Base-by-base conservation (phyloP, 53 echinoderm and acorn worm genomes). In the Pentamera pediparva region DNA sequence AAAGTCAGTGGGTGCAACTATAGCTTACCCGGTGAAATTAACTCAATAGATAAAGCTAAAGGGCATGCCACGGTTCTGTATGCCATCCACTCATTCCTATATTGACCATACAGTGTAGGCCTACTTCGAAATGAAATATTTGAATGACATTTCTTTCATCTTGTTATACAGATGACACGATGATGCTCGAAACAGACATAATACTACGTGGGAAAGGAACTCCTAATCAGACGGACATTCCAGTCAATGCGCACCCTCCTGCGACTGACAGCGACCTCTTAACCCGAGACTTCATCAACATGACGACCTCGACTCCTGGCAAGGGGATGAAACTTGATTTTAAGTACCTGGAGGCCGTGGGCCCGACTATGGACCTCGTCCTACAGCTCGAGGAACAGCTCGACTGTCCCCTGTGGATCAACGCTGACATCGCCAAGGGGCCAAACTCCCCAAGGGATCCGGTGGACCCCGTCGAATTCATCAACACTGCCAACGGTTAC, bases 291-390 rank as follows among this genome's bases (percentile, higher is more conserved):
- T 89, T 84, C 62, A 50, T 89, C 6, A 70, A 81, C 37, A 43
- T 37, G 20, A 67, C 79, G 1, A 82, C 75, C 5, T 32, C 54
- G 26, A 39, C 82, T 31, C 32, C 82, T 5, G 69, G 85, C 28
- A 86, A 82, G 74, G 87, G 87, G 55, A 89, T 89, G 78, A 86
- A 83, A 55, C 74, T 89, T 30, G 89, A 89, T 25, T 89, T 89
- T 55, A 89, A 89, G 49, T 78, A 78, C 48, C 33, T 89, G 18
- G 85, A 89, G 58, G 89, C 85, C 6, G 75, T 89, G 1, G 82
- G 57, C 26, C 85, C 85, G 5, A 77, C 89, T 9, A 85, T 89
- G 85, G 19, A 74, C 15, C 72, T 89, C 2, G 61, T 89, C 26
- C 12, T 61, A 32, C 39, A 82, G 4, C 37, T 76, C 40, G 60